Evolutionary conservation across 2,888 invertebrate genomes (phyloP).

Genomic region (Chymomyza amoena): DNA sequence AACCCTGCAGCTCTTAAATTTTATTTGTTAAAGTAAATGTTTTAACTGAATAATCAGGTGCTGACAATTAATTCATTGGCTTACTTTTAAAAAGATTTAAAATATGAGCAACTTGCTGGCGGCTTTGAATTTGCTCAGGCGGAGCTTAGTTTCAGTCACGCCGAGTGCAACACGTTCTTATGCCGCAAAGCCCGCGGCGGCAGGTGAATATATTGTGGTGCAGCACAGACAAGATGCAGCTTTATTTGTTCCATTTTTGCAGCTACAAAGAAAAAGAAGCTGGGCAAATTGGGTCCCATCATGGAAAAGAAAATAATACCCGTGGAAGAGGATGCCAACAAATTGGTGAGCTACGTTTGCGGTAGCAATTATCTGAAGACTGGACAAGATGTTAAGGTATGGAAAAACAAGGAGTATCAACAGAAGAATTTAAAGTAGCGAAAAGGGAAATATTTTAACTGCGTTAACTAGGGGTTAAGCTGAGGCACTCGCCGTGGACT

Average conservation of each 20-base stretch:
- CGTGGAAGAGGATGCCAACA: constrained; percentile 90
- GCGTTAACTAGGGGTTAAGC: no score
- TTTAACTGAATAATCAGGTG: not conserved
- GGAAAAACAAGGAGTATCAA: no score
- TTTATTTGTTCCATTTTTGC: not conserved
- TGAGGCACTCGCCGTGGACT: no score
- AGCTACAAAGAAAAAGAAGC: constrained; percentile 81
- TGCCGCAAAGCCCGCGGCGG: constrained; percentile 57
- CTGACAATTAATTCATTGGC: constrained; percentile 5
- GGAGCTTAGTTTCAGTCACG: constrained; percentile 19
- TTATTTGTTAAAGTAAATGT: not conserved
- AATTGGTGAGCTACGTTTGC: constrained; percentile 87
- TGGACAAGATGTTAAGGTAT: constrained; percentile 88
- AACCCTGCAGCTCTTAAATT: constrained; percentile 4
- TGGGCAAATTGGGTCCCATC: constrained; percentile 82
- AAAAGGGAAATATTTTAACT: no score
- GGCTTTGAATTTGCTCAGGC: constrained; percentile 40
- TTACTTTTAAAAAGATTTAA: not conserved
- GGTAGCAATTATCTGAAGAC: constrained; percentile 91
- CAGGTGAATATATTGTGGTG: constrained; percentile 35
- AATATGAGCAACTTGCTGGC: constrained; percentile 45
- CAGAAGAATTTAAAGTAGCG: no score
- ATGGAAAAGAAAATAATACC: constrained; percentile 87
- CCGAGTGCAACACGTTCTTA: constrained; percentile 39
- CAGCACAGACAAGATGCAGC: no score